Evolutionary conservation across 2,797 vertebrate species (phyloP).

Genomic region (Loriculus beryllinus): DNA sequence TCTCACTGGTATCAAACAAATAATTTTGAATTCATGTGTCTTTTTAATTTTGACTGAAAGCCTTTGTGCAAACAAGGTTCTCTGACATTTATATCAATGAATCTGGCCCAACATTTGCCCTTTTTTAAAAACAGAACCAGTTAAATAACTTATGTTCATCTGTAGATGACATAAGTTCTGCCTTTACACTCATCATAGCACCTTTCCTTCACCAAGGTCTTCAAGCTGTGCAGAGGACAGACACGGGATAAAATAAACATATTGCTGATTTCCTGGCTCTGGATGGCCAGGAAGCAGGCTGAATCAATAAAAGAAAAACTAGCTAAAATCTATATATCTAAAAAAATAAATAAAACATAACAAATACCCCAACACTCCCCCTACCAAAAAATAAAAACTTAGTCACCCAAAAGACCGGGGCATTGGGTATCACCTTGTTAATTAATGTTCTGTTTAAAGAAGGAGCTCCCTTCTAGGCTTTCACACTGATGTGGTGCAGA

Average conservation of each 20-base stretch:
- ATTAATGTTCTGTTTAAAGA: not conserved
- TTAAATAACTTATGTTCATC: not conserved
- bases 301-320: not conserved
- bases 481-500: not conserved
- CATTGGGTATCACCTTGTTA: not conserved
- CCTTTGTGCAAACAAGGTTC: not conserved
- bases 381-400: not conserved
- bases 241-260: not conserved
- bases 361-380: not conserved
- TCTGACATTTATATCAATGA: not conserved
- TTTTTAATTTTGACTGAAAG: not conserved
- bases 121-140: not conserved
- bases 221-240: not conserved
- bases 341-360: not conserved
- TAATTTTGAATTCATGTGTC: fast-evolving
- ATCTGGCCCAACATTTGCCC: not conserved
- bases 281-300: not conserved
- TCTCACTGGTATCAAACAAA: not conserved
- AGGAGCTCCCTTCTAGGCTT: not conserved
- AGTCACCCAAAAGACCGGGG: not conserved
- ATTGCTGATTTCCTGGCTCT: not conserved
- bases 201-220: not conserved
- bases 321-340: not conserved
- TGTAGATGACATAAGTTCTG: not conserved
- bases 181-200: not conserved